These are phyloP conservation scores for Drosophila nigritarsus DNA, from an alignment of 2,888 invertebrate genomes.

Conservation along the genomic window DNA sequence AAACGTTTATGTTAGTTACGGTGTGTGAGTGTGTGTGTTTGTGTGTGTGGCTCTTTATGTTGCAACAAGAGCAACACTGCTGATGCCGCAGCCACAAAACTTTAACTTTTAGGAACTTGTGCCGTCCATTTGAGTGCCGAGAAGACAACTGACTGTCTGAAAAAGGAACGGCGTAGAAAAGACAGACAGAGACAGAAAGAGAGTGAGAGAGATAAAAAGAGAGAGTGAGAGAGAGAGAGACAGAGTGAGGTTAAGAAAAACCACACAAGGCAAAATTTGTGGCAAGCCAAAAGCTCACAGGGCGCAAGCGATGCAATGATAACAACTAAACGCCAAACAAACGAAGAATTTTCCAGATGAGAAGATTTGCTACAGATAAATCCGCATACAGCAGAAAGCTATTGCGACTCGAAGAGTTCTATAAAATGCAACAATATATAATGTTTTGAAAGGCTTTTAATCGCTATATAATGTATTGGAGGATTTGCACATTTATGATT, in stretches of 20 bases:
- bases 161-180: not conserved
- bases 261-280: conserved; percentile 68
- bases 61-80: conserved; percentile 46
- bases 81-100: conserved; percentile 65
- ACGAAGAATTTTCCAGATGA: not conserved
- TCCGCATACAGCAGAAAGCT: not conserved
- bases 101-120: conserved; percentile 73
- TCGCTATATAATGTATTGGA: not conserved
- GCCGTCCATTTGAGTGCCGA: conserved; percentile 47
- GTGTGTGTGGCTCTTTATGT: conserved; percentile 52
- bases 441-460: not conserved
- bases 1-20: conserved; percentile 54
- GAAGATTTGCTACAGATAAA: not conserved
- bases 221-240: not conserved
- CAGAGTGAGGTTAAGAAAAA: conserved; percentile 20
- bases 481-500: not conserved
- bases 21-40: conserved; percentile 23
- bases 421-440: not conserved
- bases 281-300: conserved; percentile 53
- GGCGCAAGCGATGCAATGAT: conserved; percentile 44
- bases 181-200: not conserved
- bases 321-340: conserved; percentile 22
- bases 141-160: conserved; percentile 14
- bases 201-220: not conserved
- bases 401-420: not conserved